Evolutionary conservation across 2,113 vertebrate genomes (phyloP).

Genomic region (Festucalex cinctus): DNA sequence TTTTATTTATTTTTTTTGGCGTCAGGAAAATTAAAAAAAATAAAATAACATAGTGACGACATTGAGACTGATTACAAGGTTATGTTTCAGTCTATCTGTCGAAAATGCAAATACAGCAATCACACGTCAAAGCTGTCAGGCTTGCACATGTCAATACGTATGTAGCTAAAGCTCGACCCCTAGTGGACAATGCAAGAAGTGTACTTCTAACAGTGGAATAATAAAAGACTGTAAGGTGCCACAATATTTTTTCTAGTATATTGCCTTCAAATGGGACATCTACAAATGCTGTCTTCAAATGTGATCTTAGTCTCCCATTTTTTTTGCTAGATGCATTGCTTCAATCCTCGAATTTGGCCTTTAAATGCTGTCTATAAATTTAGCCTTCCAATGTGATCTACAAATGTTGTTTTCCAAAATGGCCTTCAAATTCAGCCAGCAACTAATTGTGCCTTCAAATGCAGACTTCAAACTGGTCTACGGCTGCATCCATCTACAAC

Average conservation of each 20-base stretch:
- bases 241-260: too few relatives aligned
- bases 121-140: constrained; percentile 11
- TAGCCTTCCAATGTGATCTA: too few relatives aligned
- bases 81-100: not conserved
- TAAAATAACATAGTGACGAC: not conserved
- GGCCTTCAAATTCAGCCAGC: too few relatives aligned
- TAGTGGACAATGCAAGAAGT: constrained; percentile 24
- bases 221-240: too few relatives aligned
- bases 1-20: not conserved
- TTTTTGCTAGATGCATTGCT: not conserved
- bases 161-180: constrained; percentile 47
- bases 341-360: not conserved
- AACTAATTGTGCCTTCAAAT: too few relatives aligned
- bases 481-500: too few relatives aligned
- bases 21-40: not conserved
- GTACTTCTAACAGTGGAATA: constrained; percentile 18
- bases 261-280: not conserved
- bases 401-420: too few relatives aligned
- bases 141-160: constrained; percentile 2
- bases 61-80: constrained; percentile 10
- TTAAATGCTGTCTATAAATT: too few relatives aligned
- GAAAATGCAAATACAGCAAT: not conserved
- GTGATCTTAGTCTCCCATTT: not conserved
- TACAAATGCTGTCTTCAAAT: not conserved
- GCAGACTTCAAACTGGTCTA: too few relatives aligned